phyloP scores from a whole-genome alignment of 2,888 invertebrate genomes.

The Noctua janthe region DNA sequence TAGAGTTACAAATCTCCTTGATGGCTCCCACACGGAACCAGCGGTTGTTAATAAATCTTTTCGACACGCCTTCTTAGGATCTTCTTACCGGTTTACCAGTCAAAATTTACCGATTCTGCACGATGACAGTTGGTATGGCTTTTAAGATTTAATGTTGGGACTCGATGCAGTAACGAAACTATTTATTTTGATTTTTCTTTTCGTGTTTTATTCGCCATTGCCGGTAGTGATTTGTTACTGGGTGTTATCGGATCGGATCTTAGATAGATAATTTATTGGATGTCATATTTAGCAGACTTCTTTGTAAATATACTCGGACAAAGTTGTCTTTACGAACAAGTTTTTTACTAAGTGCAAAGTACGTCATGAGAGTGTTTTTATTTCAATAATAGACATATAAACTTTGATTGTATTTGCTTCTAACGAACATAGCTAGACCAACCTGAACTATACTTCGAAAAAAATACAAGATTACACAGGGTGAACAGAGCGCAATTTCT shows the following conservation, averaged over 20 bases:
- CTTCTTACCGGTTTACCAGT: slow-evolving; percentile 71
- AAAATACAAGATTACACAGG: slow-evolving; percentile 23
- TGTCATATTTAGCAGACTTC: background rate
- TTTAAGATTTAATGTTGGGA: slow-evolving; percentile 45
- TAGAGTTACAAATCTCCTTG: slow-evolving; percentile 77
- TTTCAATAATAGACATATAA: slow-evolving; percentile 12
- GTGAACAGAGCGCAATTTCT: slow-evolving; percentile 58
- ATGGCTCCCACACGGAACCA: slow-evolving; percentile 73
- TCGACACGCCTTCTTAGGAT: slow-evolving; percentile 73
- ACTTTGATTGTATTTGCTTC: slow-evolving; percentile 29
- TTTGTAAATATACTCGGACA: background rate
- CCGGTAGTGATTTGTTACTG: slow-evolving; percentile 1
- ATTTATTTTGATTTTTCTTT: slow-evolving; percentile 26
- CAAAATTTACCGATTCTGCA: slow-evolving; percentile 70
- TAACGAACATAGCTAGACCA: too few species aligned
- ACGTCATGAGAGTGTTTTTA: background rate
- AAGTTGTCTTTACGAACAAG: background rate
- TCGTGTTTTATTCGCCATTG: background rate
- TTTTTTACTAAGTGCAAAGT: slow-evolving; percentile 1
- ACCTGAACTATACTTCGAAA: slow-evolving; percentile 10
- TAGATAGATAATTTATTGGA: slow-evolving; percentile 6
- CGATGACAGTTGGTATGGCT: slow-evolving; percentile 67
- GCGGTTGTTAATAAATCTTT: slow-evolving; percentile 76
- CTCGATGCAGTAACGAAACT: slow-evolving; percentile 32
- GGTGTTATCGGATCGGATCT: background rate